phyloP scores from a whole-genome alignment of 2,113 vertebrate genomes.

The Oreocharis arfaki region DNA sequence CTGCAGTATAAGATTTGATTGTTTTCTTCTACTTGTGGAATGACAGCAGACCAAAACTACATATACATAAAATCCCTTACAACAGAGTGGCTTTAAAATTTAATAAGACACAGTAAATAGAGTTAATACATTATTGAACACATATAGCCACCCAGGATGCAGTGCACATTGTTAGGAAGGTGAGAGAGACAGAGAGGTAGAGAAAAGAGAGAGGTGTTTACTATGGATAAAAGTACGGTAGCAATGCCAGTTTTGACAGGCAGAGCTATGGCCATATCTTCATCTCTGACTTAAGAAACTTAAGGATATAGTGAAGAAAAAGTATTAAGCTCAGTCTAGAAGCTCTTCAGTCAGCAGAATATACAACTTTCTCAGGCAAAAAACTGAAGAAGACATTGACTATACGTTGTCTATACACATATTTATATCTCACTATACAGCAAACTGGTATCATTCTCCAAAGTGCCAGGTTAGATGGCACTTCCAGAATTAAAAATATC shows the following conservation, averaged over 20 bases:
- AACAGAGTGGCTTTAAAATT: constrained; percentile 14
- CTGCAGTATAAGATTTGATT: not conserved
- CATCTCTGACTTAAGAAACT: not conserved
- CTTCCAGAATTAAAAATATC: not conserved
- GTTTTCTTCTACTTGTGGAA: not conserved
- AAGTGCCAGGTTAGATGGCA: not conserved
- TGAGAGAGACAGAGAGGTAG: not conserved
- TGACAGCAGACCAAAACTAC: not conserved
- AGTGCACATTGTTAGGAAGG: not conserved
- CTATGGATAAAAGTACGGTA: not conserved
- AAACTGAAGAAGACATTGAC: not conserved
- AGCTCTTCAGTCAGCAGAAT: not conserved
- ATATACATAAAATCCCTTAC: not conserved
- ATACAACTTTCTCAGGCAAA: not conserved
- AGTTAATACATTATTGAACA: not conserved
- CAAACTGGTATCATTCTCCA: not conserved
- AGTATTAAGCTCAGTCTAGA: not conserved
- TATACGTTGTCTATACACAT: not conserved
- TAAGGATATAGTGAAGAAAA: not conserved
- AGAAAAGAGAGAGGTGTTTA: not conserved
- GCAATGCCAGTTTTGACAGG: not conserved
- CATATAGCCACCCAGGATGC: not conserved
- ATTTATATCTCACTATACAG: not conserved
- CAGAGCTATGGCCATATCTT: not conserved
- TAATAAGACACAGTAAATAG: not conserved